Conservation (phyloP, 2,113 vertebrate species). For the Xiphorhynchus elegans region DNA sequence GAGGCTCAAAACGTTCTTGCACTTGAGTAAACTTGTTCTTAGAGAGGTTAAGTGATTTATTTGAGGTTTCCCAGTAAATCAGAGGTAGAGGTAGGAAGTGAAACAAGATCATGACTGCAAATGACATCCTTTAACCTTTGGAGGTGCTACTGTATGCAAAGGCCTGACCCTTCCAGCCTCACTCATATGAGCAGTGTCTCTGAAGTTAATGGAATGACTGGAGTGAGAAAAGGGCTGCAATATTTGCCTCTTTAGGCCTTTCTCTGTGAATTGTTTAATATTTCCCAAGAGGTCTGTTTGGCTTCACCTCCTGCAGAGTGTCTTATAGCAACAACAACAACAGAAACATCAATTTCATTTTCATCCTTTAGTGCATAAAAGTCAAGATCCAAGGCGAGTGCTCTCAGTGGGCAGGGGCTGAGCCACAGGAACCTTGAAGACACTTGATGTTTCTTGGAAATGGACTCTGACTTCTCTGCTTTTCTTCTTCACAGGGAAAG, state of each 20-base stretch:
- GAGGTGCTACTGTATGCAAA: conserved; percentile 31
- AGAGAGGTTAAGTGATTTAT: conserved; percentile 57
- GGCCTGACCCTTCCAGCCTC: neutral
- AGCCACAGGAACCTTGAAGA: neutral
- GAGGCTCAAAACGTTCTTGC: neutral
- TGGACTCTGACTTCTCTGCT: neutral
- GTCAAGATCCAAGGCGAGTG: neutral
- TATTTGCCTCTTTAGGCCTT: neutral
- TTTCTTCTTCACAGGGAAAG: neutral
- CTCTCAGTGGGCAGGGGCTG: neutral
- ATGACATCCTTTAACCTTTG: conserved; percentile 40
- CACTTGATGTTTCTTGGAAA: neutral
- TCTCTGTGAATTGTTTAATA: neutral
- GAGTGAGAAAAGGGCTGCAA: neutral
- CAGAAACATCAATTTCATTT: neutral
- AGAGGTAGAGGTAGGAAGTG: conserved; percentile 50
- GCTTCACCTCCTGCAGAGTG: neutral
- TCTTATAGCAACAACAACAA: conserved; percentile 16
- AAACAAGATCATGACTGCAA: conserved; percentile 22
- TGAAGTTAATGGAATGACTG: neutral
- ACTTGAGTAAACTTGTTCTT: conserved; percentile 32
- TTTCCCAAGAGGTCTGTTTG: conserved; percentile 16
- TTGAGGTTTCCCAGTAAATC: conserved; percentile 42
- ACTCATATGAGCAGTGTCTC: neutral
- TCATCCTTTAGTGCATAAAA: neutral